Base-by-base conservation (phyloP, 2,113 vertebrate genomes). In the Plecotus auritus region DNA sequence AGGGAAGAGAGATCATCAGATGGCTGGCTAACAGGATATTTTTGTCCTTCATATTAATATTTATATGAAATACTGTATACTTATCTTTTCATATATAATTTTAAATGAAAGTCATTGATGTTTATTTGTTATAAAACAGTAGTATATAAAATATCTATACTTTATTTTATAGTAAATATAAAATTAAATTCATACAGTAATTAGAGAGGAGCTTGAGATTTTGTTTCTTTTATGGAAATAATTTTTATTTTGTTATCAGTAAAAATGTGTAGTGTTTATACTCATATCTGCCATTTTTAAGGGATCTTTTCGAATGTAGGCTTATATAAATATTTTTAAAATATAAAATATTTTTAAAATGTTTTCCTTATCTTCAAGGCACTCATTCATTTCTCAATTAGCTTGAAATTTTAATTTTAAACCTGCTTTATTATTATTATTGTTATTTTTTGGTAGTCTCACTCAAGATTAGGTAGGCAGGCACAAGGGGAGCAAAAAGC, bases 381-480 rank as follows among this genome's bases (percentile, higher is more conserved):
- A 73, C 59, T 88, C 37, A 72, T 86, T 94, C 84, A 32, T 67
- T 91, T 93, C 59, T 85, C 78, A 94, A n/a, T 85, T 74, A 70
- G 28, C 32, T 80, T 74, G 80, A 88, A 88, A 1, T 85, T 96
- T 91, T 82, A 85, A 77, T 77, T 95, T 91, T 96, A 93, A 93
- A 49, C 20, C 28, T 95, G 23, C 56, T 49, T 72, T 8, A 80
- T 78, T 90, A 14, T 88, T 88, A 20, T 61, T 42, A 28, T 64
- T 42, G 32, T 54, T 35, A 35, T 61, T 84, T 47, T 93, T 92
- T 94, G 54, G 45, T 95, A 23, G 12, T 89, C 26, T 93, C 26
- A 64, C 28, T 78, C 40, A 95, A 66, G 40, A 74, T 74, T 95
- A 37, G 64, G 22, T 77, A 30, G 49, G 61, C 73, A 83, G 64